Conservation (phyloP, 2,888 invertebrate genomes). For the Phragmatobia fuliginosa region DNA sequence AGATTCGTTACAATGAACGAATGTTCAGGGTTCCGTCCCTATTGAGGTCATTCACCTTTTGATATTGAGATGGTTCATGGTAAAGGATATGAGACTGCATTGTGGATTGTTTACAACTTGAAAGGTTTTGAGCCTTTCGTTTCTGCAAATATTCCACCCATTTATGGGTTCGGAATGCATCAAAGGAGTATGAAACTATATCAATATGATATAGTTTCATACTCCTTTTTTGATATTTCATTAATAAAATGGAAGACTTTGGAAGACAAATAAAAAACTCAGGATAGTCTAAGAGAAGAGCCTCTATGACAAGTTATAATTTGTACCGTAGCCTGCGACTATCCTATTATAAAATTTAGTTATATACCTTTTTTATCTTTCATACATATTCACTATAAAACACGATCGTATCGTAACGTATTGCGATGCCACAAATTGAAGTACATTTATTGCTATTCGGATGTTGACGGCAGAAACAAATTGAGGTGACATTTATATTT, state of each 20-base stretch:
- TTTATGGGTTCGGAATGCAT: not conserved
- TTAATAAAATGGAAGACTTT: not conserved
- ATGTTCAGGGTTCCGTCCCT: constrained; percentile 18
- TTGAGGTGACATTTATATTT: not conserved
- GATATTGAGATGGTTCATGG: constrained; percentile 13
- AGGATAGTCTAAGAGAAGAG: not conserved
- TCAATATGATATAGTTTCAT: no score
- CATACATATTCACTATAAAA: not conserved
- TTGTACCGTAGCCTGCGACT: not conserved
- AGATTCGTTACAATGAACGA: constrained; percentile 33
- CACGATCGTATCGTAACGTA: not conserved
- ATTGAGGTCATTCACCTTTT: constrained; percentile 24
- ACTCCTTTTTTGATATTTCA: not conserved
- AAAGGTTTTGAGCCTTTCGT: not conserved
- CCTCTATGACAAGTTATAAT: not conserved
- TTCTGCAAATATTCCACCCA: not conserved
- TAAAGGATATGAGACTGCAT: constrained; percentile 10
- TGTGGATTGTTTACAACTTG: constrained; percentile 3
- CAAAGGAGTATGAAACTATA: not conserved
- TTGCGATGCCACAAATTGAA: not conserved
- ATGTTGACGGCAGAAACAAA: not conserved
- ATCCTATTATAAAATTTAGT: not conserved
- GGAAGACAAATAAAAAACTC: not conserved
- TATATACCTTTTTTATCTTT: not conserved
- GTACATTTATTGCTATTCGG: not conserved